Percentiles rank a stretch among this genome's conserved stretches.
Conservation (phyloP, 2,797 vertebrate species). For the Taenioides sp. region DNA sequence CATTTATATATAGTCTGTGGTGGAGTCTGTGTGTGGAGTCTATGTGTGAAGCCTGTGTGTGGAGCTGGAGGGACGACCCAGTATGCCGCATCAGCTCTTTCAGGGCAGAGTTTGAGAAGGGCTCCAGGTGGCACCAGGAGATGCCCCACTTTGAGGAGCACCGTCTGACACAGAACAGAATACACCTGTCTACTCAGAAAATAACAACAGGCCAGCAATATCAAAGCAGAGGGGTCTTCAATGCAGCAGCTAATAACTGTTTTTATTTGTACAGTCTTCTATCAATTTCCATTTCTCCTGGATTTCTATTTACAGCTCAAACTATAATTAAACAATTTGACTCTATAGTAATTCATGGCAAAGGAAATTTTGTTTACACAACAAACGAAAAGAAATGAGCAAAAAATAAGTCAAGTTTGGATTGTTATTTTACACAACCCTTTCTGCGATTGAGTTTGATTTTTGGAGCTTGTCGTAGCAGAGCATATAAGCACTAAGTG, state of each 20-base stretch:
- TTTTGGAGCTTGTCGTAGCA: constrained; percentile 55
- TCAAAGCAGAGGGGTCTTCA: background rate
- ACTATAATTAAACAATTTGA: constrained; percentile 26
- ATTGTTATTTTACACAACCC: constrained; percentile 53
- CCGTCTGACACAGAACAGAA: constrained; percentile 16
- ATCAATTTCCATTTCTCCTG: background rate
- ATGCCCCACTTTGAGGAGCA: constrained; percentile 69
- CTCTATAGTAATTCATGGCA: constrained; percentile 13
- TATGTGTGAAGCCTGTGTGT: constrained; percentile 5
- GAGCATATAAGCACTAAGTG: constrained; percentile 48
- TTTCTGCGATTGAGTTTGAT: constrained; percentile 54
- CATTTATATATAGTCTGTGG: too few species aligned
- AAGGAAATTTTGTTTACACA: constrained; percentile 39
- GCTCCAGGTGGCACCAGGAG: constrained; percentile 76
- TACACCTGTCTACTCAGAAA: constrained; percentile 8
- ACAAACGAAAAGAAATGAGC: constrained; percentile 44
- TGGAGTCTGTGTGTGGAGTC: constrained; percentile 1
- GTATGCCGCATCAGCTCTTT: constrained; percentile 72
- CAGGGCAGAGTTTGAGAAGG: constrained; percentile 63
- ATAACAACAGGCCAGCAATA: background rate
- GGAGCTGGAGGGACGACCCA: constrained; percentile 37
- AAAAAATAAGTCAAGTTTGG: constrained; percentile 45
- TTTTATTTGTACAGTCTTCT: background rate
- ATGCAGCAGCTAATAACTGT: background rate
- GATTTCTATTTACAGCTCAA: background rate